These are phyloP conservation scores for Microcebus jonahi DNA, from an alignment of 2,113 vertebrate species.

Conservation along the genomic window DNA sequence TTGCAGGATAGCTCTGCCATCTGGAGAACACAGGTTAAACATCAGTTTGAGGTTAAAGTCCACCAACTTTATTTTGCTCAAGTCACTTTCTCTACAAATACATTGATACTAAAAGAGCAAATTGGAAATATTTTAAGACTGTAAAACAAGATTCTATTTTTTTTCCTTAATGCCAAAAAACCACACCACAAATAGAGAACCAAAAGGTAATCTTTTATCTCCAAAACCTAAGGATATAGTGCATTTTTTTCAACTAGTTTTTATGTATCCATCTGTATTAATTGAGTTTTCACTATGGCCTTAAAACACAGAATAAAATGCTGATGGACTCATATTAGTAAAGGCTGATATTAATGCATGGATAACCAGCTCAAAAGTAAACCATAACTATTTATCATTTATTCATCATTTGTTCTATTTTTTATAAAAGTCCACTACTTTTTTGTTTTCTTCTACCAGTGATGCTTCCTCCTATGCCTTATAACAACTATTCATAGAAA, in stretches of 20 bases:
- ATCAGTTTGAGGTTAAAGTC: neutral
- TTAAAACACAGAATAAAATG: slow-evolving; percentile 58
- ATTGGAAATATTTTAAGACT: slow-evolving; percentile 18
- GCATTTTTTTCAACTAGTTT: neutral
- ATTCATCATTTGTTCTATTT: slow-evolving; percentile 39
- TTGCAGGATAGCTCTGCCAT: neutral
- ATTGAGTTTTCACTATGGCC: neutral
- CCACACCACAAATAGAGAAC: neutral
- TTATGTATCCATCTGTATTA: slow-evolving; percentile 35
- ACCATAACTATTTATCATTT: slow-evolving; percentile 43
- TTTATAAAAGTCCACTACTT: neutral
- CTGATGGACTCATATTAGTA: slow-evolving; percentile 32
- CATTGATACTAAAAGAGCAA: neutral
- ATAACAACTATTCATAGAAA: neutral
- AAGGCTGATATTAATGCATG: neutral
- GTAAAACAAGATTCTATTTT: neutral
- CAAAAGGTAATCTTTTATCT: slow-evolving; percentile 24
- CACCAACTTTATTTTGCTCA: slow-evolving; percentile 42
- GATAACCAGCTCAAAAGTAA: slow-evolving; percentile 43
- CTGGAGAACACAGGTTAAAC: slow-evolving; percentile 24
- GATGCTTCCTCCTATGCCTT: neutral
- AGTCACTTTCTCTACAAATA: slow-evolving; percentile 41
- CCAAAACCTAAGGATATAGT: slow-evolving; percentile 48
- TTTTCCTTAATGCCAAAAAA: slow-evolving; percentile 27
- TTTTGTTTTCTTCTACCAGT: slow-evolving; percentile 29